Evolutionary conservation across 2,888 invertebrate genomes (phyloP).

Genomic region (Euplagia quadripunctaria): DNA sequence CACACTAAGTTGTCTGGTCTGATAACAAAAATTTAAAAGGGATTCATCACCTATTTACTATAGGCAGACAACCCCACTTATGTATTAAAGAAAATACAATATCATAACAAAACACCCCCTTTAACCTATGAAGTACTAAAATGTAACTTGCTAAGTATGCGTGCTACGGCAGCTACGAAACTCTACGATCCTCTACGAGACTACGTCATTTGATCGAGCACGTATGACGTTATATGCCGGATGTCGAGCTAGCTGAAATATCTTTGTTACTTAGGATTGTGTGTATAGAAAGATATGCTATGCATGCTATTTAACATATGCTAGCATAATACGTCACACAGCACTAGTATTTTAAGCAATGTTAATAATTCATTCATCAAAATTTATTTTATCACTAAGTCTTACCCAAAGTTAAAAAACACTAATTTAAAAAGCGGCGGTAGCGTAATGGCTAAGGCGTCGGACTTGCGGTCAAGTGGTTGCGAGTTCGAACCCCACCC

Average conservation of each 20-base stretch:
- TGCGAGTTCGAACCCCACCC: too few species aligned
- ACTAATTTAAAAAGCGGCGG: too few species aligned
- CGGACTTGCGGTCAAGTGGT: too few species aligned
- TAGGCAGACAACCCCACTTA: too few species aligned
- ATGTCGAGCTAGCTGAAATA: conserved; percentile 26
- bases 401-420: too few species aligned
- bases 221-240: conserved; percentile 33
- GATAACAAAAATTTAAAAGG: too few species aligned
- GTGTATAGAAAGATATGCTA: conserved; percentile 20
- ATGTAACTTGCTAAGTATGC: conserved; percentile 3
- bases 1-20: too few species aligned
- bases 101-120: background rate
- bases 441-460: too few species aligned
- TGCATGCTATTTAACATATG: background rate
- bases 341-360: background rate
- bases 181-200: conserved; percentile 31
- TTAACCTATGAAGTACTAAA: background rate
- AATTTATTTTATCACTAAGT: too few species aligned
- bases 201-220: conserved; percentile 30
- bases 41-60: too few species aligned
- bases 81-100: background rate
- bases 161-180: conserved; percentile 22
- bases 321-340: too few species aligned
- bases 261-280: conserved; percentile 13
- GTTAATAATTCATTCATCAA: too few species aligned